These are phyloP conservation scores for Pherbina coryleti DNA, from an alignment of 2,888 invertebrate genomes.

Conservation along the genomic window DNA sequence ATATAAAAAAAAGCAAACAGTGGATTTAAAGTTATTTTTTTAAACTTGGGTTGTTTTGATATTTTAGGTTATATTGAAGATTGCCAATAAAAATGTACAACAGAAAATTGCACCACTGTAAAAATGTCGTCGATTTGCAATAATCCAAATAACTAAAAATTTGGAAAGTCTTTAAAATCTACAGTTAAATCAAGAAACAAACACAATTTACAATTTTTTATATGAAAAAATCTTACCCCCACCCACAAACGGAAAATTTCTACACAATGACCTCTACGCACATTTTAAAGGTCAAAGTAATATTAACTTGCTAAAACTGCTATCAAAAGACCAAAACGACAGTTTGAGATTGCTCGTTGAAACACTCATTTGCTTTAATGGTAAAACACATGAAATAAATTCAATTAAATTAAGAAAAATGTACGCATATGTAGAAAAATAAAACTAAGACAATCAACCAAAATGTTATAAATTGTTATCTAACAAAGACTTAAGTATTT, in stretches of 20 bases:
- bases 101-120: background rate
- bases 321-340: too few relatives aligned
- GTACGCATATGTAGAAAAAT: background rate
- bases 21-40: background rate
- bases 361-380: too few relatives aligned
- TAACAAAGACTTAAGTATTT: background rate
- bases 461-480: background rate
- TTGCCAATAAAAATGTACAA: background rate
- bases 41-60: background rate
- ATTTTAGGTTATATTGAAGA: background rate
- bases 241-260: background rate
- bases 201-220: background rate
- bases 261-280: conserved; percentile 60
- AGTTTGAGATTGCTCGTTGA: too few relatives aligned
- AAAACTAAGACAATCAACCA: too few relatives aligned
- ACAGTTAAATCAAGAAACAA: background rate
- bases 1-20: too few relatives aligned
- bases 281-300: conserved; percentile 57
- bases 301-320: background rate
- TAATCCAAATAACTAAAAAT: background rate
- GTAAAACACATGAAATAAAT: background rate
- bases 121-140: background rate
- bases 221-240: background rate
- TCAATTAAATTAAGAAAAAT: background rate
- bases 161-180: background rate